Evolutionary conservation across 2,113 vertebrate genomes (phyloP), one percentile per base, ranked within the genome.

Genomic region (Regulus satrapa): DNA sequence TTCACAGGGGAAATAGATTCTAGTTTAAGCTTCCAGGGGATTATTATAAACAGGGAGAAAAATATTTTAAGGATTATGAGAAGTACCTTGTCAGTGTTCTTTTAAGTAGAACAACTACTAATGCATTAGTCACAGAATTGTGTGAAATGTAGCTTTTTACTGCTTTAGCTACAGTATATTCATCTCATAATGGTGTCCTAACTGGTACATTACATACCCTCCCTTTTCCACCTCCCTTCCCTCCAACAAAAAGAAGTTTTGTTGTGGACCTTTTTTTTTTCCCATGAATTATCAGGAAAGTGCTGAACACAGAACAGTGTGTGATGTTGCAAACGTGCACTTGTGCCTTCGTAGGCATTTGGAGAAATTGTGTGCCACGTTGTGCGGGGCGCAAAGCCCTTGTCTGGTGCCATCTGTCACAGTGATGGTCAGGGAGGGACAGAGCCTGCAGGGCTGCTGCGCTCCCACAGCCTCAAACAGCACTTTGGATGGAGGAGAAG

Each of bases 91-190:
- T 88, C 61, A 93, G 38, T 85, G 43, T 91, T 59, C 82, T 95
- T 96, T 95, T 87, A 52, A 88, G 84, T 56, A 64, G n/a, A 97
- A 88, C 72, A 95, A 82, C 81, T 91, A 11, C 61, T 94, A 84
- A 85, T 94, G 71, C 72, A 90, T 95, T 94, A 80, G 86, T 92
- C 85, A 93, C 69, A 91, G 66, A 82, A 85, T 46, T 89, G 72
- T 66, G 54, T 69, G 92, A 94, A 97, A 96, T 75, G 20, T 56
- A 67, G 78, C 40, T 91, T 86, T 93, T 93, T 91, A 56, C 73
- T 61, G 43, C 45, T 85, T 95, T 79, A 95, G 95, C 80, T 95
- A 85, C 59, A 34, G 51, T 64, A 36, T 81, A 74, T 59, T 91
- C 34, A 62, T 68, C 46, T 86, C 89, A 64, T 48, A 95, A 94